Evolutionary conservation across 2,113 vertebrate species (phyloP).

Genomic region (Entomyzon cyanotis): DNA sequence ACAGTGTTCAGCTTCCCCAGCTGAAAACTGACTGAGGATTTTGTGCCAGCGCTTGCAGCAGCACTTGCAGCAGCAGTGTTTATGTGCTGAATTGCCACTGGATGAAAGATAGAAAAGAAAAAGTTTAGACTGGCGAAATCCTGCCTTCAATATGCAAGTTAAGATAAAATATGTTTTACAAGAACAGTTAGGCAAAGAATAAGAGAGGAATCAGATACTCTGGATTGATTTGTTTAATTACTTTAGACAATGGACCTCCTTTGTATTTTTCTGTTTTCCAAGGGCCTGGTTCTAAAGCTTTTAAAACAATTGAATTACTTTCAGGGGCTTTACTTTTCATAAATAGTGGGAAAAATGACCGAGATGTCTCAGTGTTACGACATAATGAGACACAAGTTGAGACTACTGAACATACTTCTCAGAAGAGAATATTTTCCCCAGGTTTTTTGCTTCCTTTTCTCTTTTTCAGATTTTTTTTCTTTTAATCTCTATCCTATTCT

Average conservation of each 20-base stretch:
- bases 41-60: neutral
- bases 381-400: neutral
- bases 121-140: neutral
- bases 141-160: neutral
- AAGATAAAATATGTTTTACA: neutral
- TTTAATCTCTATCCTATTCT: neutral
- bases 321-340: neutral
- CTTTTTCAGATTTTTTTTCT: neutral
- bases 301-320: neutral
- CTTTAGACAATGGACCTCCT: neutral
- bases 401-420: neutral
- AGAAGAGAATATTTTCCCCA: rapidly evolving
- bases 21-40: neutral
- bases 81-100: neutral
- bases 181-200: neutral
- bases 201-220: neutral
- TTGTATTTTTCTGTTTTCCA: neutral
- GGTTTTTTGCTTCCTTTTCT: neutral
- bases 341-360: neutral
- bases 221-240: neutral
- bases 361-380: neutral
- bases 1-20: neutral
- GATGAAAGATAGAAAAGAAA: neutral
- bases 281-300: neutral
- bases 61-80: neutral